Evolutionary conservation across 1,140 invertebrate species (phyloP), one percentile per base, ranked within the genome.

Genomic region (Eupristina koningsbergeri): DNA sequence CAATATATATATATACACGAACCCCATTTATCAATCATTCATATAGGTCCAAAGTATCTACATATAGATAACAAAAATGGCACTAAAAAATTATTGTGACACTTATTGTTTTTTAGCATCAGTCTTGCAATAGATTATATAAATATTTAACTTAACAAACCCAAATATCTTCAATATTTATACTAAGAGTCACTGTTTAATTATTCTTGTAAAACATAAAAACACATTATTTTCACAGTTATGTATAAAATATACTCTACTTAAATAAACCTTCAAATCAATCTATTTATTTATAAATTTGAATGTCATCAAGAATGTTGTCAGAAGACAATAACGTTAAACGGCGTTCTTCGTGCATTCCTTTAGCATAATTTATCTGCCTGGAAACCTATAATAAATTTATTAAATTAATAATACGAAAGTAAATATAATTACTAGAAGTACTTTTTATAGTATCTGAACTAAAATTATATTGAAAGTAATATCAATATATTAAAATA

Each of bases 321-420:
- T 93, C 92, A n/a, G 91, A 92, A 11, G 91, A 92, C 79, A 90
- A 89, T 22, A 93, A 81, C 0, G 92, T 93, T 29, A 93, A 85
- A 73, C 88, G 91, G 11, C 94, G 93, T 93, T 98, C 97, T 89
- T 97, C 95, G 89, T 96, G 96, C 88, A 98, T 94, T 88, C 95
- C 95, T 90, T 97, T 97, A 61, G 97, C 97, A 92, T 97, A 97
- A 88, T 97, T 97, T 80, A 96, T 95, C 91, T 96, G 94, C 86
- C 96, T 94, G 6, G 93, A 94, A 67, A 95, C 94, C 94, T 95
- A 85, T 13, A 89, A 53, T 50, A 76, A 50, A 79, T n/a, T 15
- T 11, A 17, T 53, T 53, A 53, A 53, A 75, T 41, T 41, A 71
- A 71, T 41, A 7, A 58, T 58, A 3, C 5, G 53, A 58, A 58